Evolutionary conservation across 1,140 invertebrate genomes (phyloP).

Genomic region (Drosophila watanabei): DNA sequence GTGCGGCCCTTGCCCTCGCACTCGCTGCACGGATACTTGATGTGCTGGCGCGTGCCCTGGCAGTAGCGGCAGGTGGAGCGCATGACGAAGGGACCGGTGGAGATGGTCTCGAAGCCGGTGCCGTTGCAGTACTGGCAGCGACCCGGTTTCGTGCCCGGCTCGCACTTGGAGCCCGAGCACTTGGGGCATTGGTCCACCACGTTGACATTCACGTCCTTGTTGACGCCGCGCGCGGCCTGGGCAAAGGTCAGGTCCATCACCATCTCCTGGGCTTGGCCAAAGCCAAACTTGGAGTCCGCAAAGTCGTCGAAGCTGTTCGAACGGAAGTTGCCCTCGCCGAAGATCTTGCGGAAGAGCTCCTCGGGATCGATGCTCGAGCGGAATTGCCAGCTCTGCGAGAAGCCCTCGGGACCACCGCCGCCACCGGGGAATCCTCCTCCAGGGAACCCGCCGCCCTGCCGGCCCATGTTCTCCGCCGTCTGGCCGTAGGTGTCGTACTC

Average conservation of each 20-base stretch:
- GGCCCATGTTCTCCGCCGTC: slow-evolving; percentile 94
- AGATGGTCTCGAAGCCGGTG: slow-evolving; percentile 97
- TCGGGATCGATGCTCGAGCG: slow-evolving; percentile 97
- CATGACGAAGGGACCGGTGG: slow-evolving; percentile 98
- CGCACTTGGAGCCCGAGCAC: slow-evolving; percentile 94
- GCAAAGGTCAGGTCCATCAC: slow-evolving; percentile 96
- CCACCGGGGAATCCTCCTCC: slow-evolving; percentile 58
- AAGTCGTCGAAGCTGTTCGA: slow-evolving; percentile 91
- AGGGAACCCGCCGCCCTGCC: slow-evolving; percentile 87
- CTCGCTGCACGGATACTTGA: slow-evolving; percentile 96
- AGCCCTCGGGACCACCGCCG: slow-evolving; percentile 87
- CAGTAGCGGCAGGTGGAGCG: slow-evolving; percentile 97
- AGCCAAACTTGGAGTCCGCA: slow-evolving; percentile 94
- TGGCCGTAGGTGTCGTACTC: slow-evolving; percentile 98
- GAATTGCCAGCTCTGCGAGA: slow-evolving; percentile 92
- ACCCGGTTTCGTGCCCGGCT: slow-evolving; percentile 94
- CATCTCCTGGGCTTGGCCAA: slow-evolving; percentile 96
- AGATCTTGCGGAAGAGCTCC: slow-evolving; percentile 97
- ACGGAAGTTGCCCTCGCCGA: slow-evolving; percentile 92
- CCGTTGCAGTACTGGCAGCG: slow-evolving; percentile 98
- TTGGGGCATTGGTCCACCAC: slow-evolving; percentile 96
- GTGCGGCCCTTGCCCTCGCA: slow-evolving; percentile 97
- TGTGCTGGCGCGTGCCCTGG: slow-evolving; percentile 94
- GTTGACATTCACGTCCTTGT: slow-evolving; percentile 97
- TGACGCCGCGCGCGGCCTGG: slow-evolving; percentile 97